These are phyloP conservation scores for Porites evermanni DNA, from an alignment of 92 coral and sea anemone genomes.

Conservation along the genomic window DNA sequence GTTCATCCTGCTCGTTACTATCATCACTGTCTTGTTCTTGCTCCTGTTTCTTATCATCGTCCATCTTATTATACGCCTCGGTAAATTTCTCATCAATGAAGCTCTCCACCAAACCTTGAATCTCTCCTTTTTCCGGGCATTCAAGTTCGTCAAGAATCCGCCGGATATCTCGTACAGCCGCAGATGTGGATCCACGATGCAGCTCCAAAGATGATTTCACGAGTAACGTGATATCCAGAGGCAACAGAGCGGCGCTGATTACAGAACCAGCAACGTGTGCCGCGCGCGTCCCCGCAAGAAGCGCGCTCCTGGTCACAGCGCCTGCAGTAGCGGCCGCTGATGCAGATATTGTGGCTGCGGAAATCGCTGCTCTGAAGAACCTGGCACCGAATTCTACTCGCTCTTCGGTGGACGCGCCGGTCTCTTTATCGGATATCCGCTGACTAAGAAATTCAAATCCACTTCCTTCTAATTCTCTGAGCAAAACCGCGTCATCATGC, in stretches of 20 bases:
- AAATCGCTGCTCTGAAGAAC: conserved; percentile 13
- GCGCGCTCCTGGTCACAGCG: conserved; percentile 25
- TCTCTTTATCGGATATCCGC: background rate
- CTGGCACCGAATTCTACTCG: conserved; percentile 44
- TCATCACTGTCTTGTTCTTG: background rate
- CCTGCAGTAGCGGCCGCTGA: conserved; percentile 51
- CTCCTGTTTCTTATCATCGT: background rate
- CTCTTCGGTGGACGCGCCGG: conserved; percentile 38
- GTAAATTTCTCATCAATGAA: conserved; percentile 42
- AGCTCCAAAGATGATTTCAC: conserved; percentile 50
- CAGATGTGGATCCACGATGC: conserved; percentile 44
- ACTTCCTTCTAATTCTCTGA: conserved; percentile 49
- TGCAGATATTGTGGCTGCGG: conserved; percentile 39
- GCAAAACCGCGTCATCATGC: conserved; percentile 21
- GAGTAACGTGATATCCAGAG: conserved; percentile 31
- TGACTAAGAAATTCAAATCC: conserved; percentile 21
- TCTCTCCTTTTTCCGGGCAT: conserved; percentile 31
- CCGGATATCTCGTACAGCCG: conserved; percentile 35
- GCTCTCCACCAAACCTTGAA: conserved; percentile 22
- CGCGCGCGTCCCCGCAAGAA: conserved; percentile 29
- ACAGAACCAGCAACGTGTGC: conserved; percentile 46
- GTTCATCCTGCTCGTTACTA: background rate
- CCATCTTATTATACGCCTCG: conserved; percentile 28
- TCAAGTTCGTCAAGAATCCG: conserved; percentile 25
- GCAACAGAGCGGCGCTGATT: conserved; percentile 43